These are phyloP conservation scores for Augochlora pura DNA, from an alignment of 1,140 invertebrate genomes.

Conservation along the genomic window DNA sequence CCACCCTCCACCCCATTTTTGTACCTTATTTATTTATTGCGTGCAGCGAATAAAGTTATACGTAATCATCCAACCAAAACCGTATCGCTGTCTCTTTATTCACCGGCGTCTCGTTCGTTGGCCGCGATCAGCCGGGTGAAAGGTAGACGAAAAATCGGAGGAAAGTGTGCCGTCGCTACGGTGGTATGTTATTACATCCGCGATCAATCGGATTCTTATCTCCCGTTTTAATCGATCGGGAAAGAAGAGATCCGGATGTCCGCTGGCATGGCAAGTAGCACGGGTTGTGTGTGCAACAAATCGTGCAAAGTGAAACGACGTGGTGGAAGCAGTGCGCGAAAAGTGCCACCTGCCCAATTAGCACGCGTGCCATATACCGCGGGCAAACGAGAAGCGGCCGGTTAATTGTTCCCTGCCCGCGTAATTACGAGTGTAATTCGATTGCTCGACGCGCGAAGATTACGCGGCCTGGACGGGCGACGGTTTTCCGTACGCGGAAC, in stretches of 20 bases:
- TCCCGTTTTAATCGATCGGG: no score
- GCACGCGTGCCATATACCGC: background rate
- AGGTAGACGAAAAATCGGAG: conserved; percentile 55
- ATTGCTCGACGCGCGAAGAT: background rate
- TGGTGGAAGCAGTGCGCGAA: background rate
- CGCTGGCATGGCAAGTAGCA: conserved; percentile 22
- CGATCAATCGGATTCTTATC: no score
- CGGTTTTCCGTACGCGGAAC: background rate
- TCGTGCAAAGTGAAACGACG: conserved; percentile 36
- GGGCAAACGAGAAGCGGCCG: background rate
- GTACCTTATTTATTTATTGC: conserved; percentile 18
- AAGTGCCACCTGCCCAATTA: background rate
- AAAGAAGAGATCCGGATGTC: conserved; percentile 17
- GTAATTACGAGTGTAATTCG: background rate
- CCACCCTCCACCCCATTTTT: conserved; percentile 34
- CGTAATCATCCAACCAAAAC: conserved; percentile 7
- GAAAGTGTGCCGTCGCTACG: conserved; percentile 78
- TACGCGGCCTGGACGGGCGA: background rate
- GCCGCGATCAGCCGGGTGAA: background rate
- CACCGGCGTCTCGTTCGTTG: background rate
- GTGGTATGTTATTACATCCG: conserved; percentile 42
- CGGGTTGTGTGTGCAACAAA: conserved; percentile 37
- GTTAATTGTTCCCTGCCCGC: no score
- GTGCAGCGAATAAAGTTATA: conserved; percentile 41
- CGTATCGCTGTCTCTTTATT: background rate